Base-by-base conservation (phyloP, 2,888 invertebrate genomes). In the Hemithea aestivaria region DNA sequence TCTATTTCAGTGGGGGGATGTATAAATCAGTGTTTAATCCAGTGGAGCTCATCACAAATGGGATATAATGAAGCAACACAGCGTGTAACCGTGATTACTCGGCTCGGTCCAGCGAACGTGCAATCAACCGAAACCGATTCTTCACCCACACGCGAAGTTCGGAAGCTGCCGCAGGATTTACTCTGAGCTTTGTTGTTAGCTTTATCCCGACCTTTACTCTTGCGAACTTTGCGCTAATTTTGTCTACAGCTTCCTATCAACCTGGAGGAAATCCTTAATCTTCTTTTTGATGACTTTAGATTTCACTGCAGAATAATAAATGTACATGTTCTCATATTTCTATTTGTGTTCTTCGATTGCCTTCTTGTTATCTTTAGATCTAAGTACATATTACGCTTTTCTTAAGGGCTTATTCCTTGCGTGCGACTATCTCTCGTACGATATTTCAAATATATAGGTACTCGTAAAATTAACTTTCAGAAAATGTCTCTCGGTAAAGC, bases 81-180 rank as follows among this genome's bases (percentile, higher is more conserved):
- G 58, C 68, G 61, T 62, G 66, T 64, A 66, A 63, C 65, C 59
- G 58, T 70, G 73, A 78, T 76, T 73, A 78, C 76, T 58, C 57
- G 62, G 60, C 58, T 62, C 68, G 61, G 65, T 66, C 68, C 65
- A 67, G 56, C 62, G 64, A 51, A 55, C 58, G 70, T 52, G 67
- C 69, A 68, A 79, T 79, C 77, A 75, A 62, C 58, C 55, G 67
- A 67, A 70, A 69, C 66, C 64, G 68, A 75, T 77, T 57, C 61
- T 47, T 47, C 51, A 54, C 56, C 53, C 57, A 51, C 59, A 49
- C 53, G 51, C 58, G 57, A 55, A 10, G 53, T 51, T 56, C 50
- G 53, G 53, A 62, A 59, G 59, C 58, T 52, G 57, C 58, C 51
- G 51, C 57, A 58, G 63, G 62, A 64, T 66, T 68, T 62, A 59